Evolutionary conservation across 92 coral and sea anemone genomes (phyloP).

Genomic region (Blastomussa wellsi): DNA sequence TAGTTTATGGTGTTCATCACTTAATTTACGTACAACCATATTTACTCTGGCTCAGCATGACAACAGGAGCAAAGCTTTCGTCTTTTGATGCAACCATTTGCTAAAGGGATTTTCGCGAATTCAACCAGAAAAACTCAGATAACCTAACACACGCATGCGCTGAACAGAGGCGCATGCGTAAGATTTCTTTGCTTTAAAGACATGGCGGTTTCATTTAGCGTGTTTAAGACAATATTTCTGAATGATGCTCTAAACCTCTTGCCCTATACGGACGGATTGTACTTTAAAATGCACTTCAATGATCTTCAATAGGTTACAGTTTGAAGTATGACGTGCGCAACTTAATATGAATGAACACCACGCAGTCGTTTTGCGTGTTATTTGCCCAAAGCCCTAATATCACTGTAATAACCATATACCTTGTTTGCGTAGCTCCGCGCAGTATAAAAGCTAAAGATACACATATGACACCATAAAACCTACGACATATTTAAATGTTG

Average conservation of each 20-base stretch:
- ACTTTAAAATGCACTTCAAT: neutral
- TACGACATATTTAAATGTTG: constrained; percentile 2
- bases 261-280: neutral
- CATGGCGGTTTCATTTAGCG: neutral
- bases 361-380: neutral
- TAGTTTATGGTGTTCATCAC: neutral
- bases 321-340: neutral
- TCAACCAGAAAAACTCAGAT: no score
- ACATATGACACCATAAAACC: constrained; percentile 4
- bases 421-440: neutral
- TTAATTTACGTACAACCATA: neutral
- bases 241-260: neutral
- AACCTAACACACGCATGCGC: neutral
- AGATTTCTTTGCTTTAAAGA: neutral
- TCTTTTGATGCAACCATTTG: no score
- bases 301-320: neutral
- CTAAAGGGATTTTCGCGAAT: no score
- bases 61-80: neutral
- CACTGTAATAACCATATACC: neutral
- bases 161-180: neutral
- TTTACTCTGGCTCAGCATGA: neutral
- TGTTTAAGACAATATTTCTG: no score
- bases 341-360: neutral
- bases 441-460: neutral
- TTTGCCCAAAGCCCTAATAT: neutral